phyloP scores from a whole-genome alignment of 92 coral and sea anemone species.

The Porites cylindrica region DNA sequence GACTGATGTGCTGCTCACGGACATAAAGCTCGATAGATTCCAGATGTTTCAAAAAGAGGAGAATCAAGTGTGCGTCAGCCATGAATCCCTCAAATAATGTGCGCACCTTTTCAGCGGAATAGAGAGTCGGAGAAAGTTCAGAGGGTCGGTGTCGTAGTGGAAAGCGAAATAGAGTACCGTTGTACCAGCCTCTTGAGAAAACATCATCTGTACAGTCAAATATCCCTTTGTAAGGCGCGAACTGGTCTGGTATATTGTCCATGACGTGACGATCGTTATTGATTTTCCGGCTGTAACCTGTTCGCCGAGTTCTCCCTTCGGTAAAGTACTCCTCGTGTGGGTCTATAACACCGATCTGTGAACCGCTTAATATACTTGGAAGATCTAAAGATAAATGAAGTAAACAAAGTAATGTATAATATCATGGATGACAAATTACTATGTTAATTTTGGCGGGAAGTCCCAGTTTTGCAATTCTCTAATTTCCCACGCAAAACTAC shows the following conservation, averaged over 20 bases:
- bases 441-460: no score
- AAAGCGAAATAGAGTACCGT: constrained; percentile 86
- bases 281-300: constrained; percentile 72
- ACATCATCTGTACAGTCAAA: constrained; percentile 57
- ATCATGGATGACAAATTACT: no score
- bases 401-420: not conserved
- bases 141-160: constrained; percentile 77
- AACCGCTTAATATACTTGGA: constrained; percentile 86
- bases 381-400: constrained; percentile 58
- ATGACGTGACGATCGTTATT: constrained; percentile 19
- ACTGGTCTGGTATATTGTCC: constrained; percentile 71
- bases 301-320: constrained; percentile 41
- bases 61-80: constrained; percentile 76
- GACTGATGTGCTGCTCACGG: constrained; percentile 30
- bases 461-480: no score
- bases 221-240: constrained; percentile 75
- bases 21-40: constrained; percentile 76
- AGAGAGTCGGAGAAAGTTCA: constrained; percentile 71
- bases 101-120: constrained; percentile 75
- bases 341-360: constrained; percentile 79
- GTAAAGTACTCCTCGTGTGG: constrained; percentile 91
- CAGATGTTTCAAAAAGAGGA: constrained; percentile 77
- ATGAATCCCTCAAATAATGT: constrained; percentile 72
- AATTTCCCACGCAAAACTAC: not conserved
- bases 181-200: constrained; percentile 48